A percentile compares a stretch with the other conserved stretches of the same genome.
phyloP scores from a whole-genome alignment of 2,888 invertebrate genomes.

The Megaustenia siamemsis region DNA sequence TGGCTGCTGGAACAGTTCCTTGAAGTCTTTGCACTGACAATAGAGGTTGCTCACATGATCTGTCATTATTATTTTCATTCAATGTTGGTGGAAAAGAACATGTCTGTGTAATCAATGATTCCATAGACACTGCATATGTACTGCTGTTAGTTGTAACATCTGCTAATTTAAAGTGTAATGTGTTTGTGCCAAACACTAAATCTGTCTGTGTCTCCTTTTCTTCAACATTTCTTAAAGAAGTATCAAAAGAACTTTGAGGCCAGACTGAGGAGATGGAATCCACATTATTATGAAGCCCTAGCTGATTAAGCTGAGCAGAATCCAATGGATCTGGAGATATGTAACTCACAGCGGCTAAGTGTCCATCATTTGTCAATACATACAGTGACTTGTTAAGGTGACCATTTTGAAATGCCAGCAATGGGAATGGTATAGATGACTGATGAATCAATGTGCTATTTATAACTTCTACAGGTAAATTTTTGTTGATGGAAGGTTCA shows the following conservation, averaged over 20 bases:
- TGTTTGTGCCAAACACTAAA: constrained; percentile 36
- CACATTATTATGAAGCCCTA: neutral
- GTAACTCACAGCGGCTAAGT: constrained; percentile 25
- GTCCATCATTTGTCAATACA: constrained; percentile 31
- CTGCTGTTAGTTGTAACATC: neutral
- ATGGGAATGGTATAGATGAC: neutral
- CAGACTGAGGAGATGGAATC: neutral
- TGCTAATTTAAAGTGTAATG: constrained; percentile 25
- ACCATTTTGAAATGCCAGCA: neutral
- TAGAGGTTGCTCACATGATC: neutral
- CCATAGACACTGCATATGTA: neutral
- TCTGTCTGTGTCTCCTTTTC: constrained; percentile 53
- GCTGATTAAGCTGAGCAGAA: neutral
- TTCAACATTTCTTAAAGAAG: neutral
- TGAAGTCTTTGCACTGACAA: neutral
- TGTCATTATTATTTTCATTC: neutral
- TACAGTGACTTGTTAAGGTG: constrained; percentile 33
- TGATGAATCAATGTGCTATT: neutral
- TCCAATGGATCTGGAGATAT: constrained; percentile 2
- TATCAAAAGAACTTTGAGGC: neutral
- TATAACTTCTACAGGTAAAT: neutral
- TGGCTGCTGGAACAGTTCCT: neutral
- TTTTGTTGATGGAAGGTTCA: constrained; percentile 1
- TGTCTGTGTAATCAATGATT: neutral
- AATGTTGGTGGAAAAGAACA: neutral